Evolutionary conservation across 2,888 invertebrate species (phyloP), one percentile per base, ranked within the genome.

Genomic region (Nemurella pictetii): DNA sequence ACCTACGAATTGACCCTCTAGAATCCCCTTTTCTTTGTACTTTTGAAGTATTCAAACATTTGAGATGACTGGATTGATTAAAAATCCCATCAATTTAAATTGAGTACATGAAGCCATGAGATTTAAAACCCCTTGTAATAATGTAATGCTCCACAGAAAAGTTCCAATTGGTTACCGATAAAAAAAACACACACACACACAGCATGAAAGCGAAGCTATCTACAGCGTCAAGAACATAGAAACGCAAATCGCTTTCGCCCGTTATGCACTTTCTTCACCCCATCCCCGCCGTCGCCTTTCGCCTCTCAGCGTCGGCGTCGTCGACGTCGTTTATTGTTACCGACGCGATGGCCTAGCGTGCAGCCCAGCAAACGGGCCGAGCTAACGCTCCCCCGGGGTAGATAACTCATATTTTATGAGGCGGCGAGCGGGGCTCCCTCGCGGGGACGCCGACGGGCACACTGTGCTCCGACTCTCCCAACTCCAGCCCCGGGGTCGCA

Each of bases 321-420:
- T 35, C 12, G 35, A 1, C 55, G 55, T 12, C 55, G 55, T 55
- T 55, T 55, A 55, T 55, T 55, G 55, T 55, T 20, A 55, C 55
- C 55, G 55, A 55, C 55, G 55, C 5, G 15, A 20, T 3, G 55
- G 55, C 55, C 55, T 55, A 12, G 9, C 3, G 55, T 2, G 55
- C 55, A 55, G 55, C 55, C 20, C 55, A 20, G 55, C 2, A 55
- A 55, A 55, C 55, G 55, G 55, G 20, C 55, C 55, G 55, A 20
- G 55, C 55, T 55, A 55, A 55, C 55, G 55, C 20, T 55, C 78
- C 78, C 30, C 30, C 29, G 78, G 78, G 78, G 78, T 28, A 78
- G 29, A 78, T 78, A 29, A 78, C 78, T 78, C 78, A 78, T 78
- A 29, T 78, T 78, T 78, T 78, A 78, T 78, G 78, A 78, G 78